Evolutionary conservation across 2,797 vertebrate species (phyloP), one percentile per base, ranked within the genome.

Genomic region (Eptatretus atami): DNA sequence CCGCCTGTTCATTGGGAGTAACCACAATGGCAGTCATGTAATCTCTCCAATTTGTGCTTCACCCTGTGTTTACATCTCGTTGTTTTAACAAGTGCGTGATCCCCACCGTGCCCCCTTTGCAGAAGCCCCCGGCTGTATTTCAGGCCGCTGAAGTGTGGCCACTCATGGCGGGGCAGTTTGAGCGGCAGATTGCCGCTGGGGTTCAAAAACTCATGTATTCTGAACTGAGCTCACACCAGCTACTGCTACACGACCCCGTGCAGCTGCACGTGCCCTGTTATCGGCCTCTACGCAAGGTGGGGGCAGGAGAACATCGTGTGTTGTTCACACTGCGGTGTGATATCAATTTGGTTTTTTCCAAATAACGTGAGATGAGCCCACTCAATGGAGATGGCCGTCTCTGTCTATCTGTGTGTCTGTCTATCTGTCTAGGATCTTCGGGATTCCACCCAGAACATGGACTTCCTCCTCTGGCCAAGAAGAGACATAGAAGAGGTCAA

Each of bases 81-180:
- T 44, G 31, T 44, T 44, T 44, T 44, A 44, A 44, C 31, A 44
- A 5, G 31, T 44, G 31, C 31, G 31, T 8, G 31, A 44, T 44
- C 31, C 31, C 31, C 31, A 44, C 31, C 31, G 6, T 3, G 31
- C 31, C 31, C 31, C 31, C 67, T 6, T 68, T 96, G 92, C 96
- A 86, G 76, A 99, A 99, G 75, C 95, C 94, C 78, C 86, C 92
- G 66, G 92, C 92, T 65, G 88, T 99, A 75, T 99, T 99, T 75
- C 90, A 99, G 79, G 87, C 93, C 73, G 85, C 88, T 78, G 92
- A 99, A 78, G 90, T 99, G 75, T 80, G 94, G 75, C 86, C 92
- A 70, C 90, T 99, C 76, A 99, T 99, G 92, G 95, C 92, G 72
- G 96, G 95, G 80, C 95, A 99, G 78, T 99, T 95, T 69, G 92